Evolutionary conservation across 2,113 vertebrate genomes (phyloP), one percentile per base, ranked within the genome.

Genomic region (Rhinoptilus africanus): DNA sequence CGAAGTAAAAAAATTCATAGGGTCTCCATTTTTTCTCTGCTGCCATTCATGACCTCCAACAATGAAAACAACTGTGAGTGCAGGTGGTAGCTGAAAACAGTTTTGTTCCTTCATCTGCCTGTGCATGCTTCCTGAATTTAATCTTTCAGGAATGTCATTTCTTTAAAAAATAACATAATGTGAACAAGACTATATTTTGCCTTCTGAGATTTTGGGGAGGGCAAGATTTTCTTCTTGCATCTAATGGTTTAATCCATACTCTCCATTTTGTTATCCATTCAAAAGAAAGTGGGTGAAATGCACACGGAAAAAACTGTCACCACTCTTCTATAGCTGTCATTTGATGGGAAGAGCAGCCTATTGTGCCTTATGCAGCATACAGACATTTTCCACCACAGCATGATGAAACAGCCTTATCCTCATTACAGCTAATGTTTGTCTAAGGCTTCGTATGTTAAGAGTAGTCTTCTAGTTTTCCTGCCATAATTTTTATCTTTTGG

Each of bases 81-180:
- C 89, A 95, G 93, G 85, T 92, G 95, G 66, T 69, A 86, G 50
- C 71, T 93, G 62, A 91, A 94, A 88, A 57, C 57, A n/a, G 50
- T 79, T 93, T 72, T 93, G 32, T 94, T 89, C 82, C 64, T 62
- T 67, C 56, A 66, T 86, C 66, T 95, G 67, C 34, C 43, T 91
- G 67, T 85, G 50, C 50, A 39, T 93, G 82, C 82, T 93, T 93
- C 43, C n/a, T 92, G 84, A 92, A 81, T 95, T 95, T 88, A 81
- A 85, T 95, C 60, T 94, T 90, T 85, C 45, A 85, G 50, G 41
- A 76, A 84, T 35, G 67, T 66, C 4, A 66, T 74, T 79, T 81
- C 79, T 86, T 63, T 41, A 57, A 94, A 81, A 86, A 73, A 83
- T 10, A 85, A 53, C 16, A 59, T 30, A 75, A 72, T 30, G 23